phyloP scores from a whole-genome alignment of 2,888 invertebrate genomes.

The Isotomurus palustris region DNA sequence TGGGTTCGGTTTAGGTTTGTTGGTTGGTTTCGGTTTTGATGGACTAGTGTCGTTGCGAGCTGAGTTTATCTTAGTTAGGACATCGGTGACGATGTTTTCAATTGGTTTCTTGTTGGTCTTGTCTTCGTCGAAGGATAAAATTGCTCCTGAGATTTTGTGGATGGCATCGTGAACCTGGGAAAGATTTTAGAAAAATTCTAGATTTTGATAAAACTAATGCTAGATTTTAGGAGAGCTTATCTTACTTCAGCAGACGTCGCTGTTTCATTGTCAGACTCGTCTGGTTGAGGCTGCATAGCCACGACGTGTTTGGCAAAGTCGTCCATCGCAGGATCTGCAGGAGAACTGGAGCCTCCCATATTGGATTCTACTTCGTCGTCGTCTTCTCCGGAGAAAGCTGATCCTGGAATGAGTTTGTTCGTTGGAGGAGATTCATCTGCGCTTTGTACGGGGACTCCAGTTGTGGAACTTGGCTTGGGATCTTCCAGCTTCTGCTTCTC shows the following conservation, averaged over 20 bases:
- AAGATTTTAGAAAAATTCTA: background rate
- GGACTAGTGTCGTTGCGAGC: constrained; percentile 25
- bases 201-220: background rate
- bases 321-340: constrained; percentile 25
- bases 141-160: constrained; percentile 45
- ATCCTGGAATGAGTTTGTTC: constrained; percentile 24
- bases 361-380: constrained; percentile 34
- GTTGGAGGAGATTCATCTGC: constrained; percentile 12
- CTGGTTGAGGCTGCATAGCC: constrained; percentile 22
- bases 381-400: constrained; percentile 31
- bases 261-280: constrained; percentile 37
- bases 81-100: constrained; percentile 44
- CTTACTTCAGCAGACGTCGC: constrained; percentile 43
- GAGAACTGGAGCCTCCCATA: constrained; percentile 13
- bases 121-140: constrained; percentile 37
- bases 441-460: constrained; percentile 8
- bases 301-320: constrained; percentile 39
- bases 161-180: constrained; percentile 41
- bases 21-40: constrained; percentile 6
- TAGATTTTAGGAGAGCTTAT: background rate
- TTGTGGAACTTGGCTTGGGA: background rate
- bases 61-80: constrained; percentile 38
- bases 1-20: constrained; percentile 5
- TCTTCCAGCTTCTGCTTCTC: constrained; percentile 39
- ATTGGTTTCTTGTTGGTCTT: constrained; percentile 33